A percentile compares a stretch with the other conserved stretches of the same genome.
phyloP scores from a whole-genome alignment of 1,140 invertebrate genomes.

The Sitobion miscanthi region DNA sequence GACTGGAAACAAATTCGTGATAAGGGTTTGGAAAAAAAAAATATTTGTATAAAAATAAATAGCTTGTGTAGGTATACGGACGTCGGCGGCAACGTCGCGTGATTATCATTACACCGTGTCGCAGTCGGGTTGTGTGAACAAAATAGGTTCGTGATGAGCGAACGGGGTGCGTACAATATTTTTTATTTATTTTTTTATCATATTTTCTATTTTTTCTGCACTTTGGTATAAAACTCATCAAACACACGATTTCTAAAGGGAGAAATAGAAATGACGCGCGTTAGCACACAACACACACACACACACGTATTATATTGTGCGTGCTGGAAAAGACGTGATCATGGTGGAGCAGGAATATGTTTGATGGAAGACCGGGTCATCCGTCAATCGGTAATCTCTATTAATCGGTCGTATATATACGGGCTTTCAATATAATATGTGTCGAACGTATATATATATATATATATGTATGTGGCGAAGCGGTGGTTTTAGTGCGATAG shows the following conservation, averaged over 20 bases:
- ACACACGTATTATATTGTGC: background rate
- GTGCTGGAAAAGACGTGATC: background rate
- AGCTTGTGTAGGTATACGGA: background rate
- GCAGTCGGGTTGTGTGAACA: constrained; percentile 27
- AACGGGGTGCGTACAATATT: background rate
- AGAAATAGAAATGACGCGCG: background rate
- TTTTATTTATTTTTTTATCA: too few species aligned
- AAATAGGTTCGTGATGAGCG: constrained; percentile 43
- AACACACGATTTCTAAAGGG: constrained; percentile 31
- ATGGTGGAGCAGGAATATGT: background rate
- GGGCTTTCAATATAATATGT: constrained; percentile 22
- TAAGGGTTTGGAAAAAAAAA: constrained; percentile 19
- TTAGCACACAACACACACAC: background rate
- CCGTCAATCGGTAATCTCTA: constrained; percentile 38
- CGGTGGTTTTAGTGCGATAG: background rate
- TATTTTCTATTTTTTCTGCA: background rate
- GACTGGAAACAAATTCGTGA: constrained; percentile 53
- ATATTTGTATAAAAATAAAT: constrained; percentile 20
- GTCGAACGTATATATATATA: background rate
- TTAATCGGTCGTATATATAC: constrained; percentile 13
- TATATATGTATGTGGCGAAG: background rate
- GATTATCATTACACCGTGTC: constrained; percentile 25
- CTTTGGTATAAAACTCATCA: constrained; percentile 26
- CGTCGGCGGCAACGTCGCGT: constrained; percentile 10
- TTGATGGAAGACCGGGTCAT: constrained; percentile 41